Base-by-base conservation (phyloP, 2,797 vertebrate species). In the Aldrovandia affinis region DNA sequence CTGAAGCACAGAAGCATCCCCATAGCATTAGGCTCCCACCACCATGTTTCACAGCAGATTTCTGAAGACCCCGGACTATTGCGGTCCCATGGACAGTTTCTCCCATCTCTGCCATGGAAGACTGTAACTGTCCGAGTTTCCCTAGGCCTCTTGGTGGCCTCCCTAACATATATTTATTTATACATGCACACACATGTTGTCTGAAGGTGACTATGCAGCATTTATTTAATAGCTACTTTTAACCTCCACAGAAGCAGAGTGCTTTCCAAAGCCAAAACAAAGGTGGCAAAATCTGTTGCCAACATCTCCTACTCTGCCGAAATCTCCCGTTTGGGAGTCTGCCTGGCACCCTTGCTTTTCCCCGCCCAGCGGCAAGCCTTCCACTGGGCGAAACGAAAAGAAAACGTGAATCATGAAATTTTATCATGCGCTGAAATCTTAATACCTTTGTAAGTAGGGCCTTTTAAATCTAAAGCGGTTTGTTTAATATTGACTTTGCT, bases 401-500 rank as follows among this genome's bases (percentile, higher is more conserved):
- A 89, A 75, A 89, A 85, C 87, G 85, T 50, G 85, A 91, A 88
- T 91, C 88, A 86, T 85, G 89, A 87, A 80, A 87, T 36, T 87
- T 91, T 92, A 94, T 94, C 93, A 75, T 85, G 77, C 75, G 65
- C 88, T 87, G 81, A 79, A 81, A 95, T 95, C 93, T 93, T 93
- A 93, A 93, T 92, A 86, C 92, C 90, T 93, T 93, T 93, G 92
- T 95, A 93, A 94, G 91, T 85, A 87, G 85, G 82, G 89, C 89
- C 90, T 92, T 70, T 75, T 93, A 93, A 92, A 92, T 90, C 90
- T 88, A 90, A 92, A 94, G 90, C 91, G 91, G 90, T 87, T 92
- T 90, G 88, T 91, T 91, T 90, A 85, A 89, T 92, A 90, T 92
- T 90, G 90, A 93, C 91, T 90, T 87, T 84, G 63, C 63, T 70